Evolutionary conservation across 2,797 vertebrate genomes (phyloP).

Genomic region (Galaxias olidus): DNA sequence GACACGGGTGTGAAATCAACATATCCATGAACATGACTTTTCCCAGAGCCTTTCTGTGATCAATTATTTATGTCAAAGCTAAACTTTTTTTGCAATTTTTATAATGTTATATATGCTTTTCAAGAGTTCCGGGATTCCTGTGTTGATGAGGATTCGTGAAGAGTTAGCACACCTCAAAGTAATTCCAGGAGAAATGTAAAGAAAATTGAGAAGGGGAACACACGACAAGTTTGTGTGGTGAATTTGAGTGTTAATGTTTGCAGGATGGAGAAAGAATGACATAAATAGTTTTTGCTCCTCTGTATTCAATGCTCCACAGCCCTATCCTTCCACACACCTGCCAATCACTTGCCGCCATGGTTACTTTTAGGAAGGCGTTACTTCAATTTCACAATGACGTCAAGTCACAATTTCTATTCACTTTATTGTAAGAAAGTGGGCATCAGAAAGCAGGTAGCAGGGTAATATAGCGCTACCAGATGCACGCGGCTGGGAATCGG

Average conservation of each 20-base stretch:
- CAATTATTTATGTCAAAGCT: conserved; percentile 67
- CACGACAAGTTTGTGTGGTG: conserved; percentile 35
- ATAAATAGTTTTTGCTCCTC: conserved; percentile 45
- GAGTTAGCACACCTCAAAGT: conserved; percentile 52
- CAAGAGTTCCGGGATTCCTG: conserved; percentile 56
- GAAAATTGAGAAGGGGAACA: conserved; percentile 24
- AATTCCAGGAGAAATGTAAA: conserved; percentile 45
- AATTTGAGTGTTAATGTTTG: conserved; percentile 39
- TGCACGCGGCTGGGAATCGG: neutral
- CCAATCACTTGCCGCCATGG: conserved; percentile 42
- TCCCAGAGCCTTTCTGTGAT: conserved; percentile 57
- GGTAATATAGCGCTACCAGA: too few relatives aligned
- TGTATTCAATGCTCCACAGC: conserved; percentile 23
- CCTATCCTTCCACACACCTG: conserved; percentile 46
- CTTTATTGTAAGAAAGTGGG: too few relatives aligned
- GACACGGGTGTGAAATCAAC: conserved; percentile 67
- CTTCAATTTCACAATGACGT: conserved; percentile 32
- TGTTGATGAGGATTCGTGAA: conserved; percentile 37
- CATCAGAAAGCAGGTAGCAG: too few relatives aligned
- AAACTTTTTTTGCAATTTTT: conserved; percentile 44
- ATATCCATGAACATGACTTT: conserved; percentile 54
- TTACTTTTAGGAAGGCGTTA: conserved; percentile 39
- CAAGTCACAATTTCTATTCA: too few relatives aligned
- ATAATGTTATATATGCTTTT: conserved; percentile 14
- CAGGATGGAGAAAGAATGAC: conserved; percentile 65